phyloP scores from a whole-genome alignment of 2,797 vertebrate genomes.

The Oceanodroma leucorhoa region DNA sequence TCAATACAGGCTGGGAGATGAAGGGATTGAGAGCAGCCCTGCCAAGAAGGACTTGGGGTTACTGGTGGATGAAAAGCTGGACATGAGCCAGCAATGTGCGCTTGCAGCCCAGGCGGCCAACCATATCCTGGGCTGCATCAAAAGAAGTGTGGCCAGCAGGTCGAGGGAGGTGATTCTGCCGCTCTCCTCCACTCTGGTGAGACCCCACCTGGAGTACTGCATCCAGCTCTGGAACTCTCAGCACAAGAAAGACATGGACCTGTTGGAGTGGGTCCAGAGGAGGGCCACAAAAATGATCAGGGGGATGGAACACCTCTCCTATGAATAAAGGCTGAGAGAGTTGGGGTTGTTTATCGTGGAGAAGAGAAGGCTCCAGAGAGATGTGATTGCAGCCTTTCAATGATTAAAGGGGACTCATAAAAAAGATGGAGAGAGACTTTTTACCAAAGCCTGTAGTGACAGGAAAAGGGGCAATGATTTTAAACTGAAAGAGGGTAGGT shows the following conservation, averaged over 20 bases:
- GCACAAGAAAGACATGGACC: too few species aligned
- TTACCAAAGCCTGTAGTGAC: not conserved
- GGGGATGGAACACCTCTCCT: not conserved
- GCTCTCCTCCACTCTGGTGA: not conserved
- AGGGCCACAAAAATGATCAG: not conserved
- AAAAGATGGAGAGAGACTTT: not conserved
- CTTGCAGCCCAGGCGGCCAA: not conserved
- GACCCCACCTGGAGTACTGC: not conserved
- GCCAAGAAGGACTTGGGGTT: not conserved
- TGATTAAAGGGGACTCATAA: not conserved
- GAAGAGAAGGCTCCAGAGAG: not conserved
- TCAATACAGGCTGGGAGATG: fast-evolving
- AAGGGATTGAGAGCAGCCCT: not conserved
- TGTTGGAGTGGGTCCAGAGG: fast-evolving
- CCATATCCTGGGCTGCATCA: not conserved
- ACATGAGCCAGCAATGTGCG: fast-evolving
- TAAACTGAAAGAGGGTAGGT: not conserved
- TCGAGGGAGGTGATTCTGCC: not conserved
- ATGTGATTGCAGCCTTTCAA: not conserved
- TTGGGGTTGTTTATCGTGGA: not conserved
- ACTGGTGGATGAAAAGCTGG: not conserved
- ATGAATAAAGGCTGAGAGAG: not conserved
- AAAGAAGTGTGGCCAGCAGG: not conserved
- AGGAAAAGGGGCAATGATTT: not conserved
- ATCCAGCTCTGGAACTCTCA: not conserved